These are phyloP conservation scores for Thymelicus sylvestris DNA, from an alignment of 2,888 invertebrate species.

Conservation along the genomic window DNA sequence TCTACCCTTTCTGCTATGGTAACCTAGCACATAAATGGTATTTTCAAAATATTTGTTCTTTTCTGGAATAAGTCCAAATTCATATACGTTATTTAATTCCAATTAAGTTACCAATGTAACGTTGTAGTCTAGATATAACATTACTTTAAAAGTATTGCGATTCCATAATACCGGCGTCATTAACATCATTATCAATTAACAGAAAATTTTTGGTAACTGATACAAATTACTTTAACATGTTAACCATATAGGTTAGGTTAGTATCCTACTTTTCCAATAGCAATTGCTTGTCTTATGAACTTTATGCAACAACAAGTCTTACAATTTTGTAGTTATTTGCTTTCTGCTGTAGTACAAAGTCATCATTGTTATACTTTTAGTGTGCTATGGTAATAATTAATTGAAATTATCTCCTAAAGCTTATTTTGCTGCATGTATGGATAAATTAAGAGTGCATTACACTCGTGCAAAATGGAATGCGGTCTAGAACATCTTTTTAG, in stretches of 20 bases:
- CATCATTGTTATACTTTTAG: background rate
- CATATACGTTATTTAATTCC: background rate
- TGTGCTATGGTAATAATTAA: background rate
- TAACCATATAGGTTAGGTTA: too few species aligned
- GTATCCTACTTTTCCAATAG: too few species aligned
- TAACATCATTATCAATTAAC: background rate
- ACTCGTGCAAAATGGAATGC: conserved; percentile 40
- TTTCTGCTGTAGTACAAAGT: background rate
- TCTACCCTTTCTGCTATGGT: conserved; percentile 48
- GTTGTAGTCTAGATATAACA: background rate
- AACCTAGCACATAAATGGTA: conserved; percentile 37
- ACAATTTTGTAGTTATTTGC: background rate
- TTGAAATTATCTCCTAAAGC: background rate
- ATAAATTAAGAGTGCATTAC: conserved; percentile 40
- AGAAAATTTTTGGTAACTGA: conserved; percentile 1
- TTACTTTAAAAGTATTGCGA: background rate
- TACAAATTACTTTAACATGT: background rate
- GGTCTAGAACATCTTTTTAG: conserved; percentile 38
- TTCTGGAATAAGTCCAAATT: background rate
- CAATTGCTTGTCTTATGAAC: too few species aligned
- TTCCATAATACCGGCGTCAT: background rate
- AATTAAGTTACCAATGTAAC: background rate
- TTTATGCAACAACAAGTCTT: conserved; percentile 21
- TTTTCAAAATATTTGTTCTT: conserved; percentile 12
- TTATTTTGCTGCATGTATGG: conserved; percentile 15